Percentiles rank a stretch among this genome's conserved stretches.
phyloP scores from a whole-genome alignment of 2,888 invertebrate genomes.

The Erannis defoliaria region DNA sequence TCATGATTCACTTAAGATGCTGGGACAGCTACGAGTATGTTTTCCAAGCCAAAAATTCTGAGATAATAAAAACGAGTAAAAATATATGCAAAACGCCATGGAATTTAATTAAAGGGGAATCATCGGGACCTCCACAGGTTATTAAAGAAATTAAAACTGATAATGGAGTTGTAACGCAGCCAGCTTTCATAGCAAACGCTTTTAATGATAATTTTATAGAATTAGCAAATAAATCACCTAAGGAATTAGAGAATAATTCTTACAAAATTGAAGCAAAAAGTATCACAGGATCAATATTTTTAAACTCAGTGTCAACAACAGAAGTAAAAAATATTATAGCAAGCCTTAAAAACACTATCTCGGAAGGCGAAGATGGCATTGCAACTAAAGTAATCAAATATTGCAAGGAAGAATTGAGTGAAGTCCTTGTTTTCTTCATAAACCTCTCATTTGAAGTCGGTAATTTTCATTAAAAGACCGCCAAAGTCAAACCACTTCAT shows the following conservation, averaged over 20 bases:
- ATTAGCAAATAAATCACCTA: not conserved
- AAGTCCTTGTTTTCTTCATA: not conserved
- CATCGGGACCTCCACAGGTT: not conserved
- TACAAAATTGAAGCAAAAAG: not conserved
- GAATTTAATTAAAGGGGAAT: not conserved
- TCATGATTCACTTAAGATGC: too few species aligned
- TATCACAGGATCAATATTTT: not conserved
- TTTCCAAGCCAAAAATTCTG: not conserved
- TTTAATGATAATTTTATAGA: not conserved
- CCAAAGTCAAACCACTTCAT: not conserved
- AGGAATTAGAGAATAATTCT: not conserved
- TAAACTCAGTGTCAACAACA: not conserved
- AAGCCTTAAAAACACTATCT: slow-evolving; percentile 4
- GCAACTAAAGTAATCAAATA: not conserved
- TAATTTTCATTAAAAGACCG: not conserved
- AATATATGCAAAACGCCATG: not conserved
- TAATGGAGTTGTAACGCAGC: not conserved
- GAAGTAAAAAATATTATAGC: not conserved
- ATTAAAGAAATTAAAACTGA: not conserved
- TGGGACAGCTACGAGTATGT: too few species aligned
- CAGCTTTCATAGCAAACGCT: not conserved
- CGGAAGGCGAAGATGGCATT: not conserved
- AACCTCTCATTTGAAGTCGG: not conserved
- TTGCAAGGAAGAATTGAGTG: slow-evolving; percentile 1
- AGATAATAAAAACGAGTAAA: not conserved